Percentiles rank a stretch among this genome's conserved stretches.
Conservation (phyloP, 2,797 vertebrate genomes). For the Neosilurus hyrtlii region DNA sequence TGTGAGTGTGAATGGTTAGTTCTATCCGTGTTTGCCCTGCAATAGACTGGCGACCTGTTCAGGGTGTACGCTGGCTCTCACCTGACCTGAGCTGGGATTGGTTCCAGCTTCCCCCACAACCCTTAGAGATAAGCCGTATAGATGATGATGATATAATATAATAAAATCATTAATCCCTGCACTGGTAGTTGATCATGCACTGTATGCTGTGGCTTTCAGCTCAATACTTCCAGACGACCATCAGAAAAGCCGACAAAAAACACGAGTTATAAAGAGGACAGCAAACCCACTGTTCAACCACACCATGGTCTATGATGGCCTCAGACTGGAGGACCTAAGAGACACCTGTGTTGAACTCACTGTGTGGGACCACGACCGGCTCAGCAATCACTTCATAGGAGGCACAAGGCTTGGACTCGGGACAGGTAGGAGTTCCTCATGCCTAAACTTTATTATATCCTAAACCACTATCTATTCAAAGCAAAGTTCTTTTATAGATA, state of each 20-base stretch:
- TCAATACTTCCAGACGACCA: constrained; percentile 85
- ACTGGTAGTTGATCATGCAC: not conserved
- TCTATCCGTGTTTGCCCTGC: too few species aligned
- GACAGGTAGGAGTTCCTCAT: constrained; percentile 72
- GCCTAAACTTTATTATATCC: not conserved
- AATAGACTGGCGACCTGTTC: too few species aligned
- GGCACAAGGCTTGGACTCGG: constrained; percentile 87
- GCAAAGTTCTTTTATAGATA: not conserved
- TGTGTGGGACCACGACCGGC: constrained; percentile 89
- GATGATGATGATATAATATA: too few species aligned
- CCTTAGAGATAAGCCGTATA: too few species aligned
- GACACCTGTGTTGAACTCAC: constrained; percentile 90
- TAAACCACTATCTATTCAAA: not conserved
- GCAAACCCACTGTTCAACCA: constrained; percentile 89
- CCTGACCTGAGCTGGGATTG: too few species aligned
- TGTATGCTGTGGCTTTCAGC: constrained; percentile 64
- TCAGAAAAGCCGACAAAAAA: constrained; percentile 86
- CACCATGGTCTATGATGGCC: constrained; percentile 93
- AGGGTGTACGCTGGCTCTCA: too few species aligned
- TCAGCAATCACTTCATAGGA: constrained; percentile 86
- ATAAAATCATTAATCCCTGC: not conserved
- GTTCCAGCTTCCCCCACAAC: too few species aligned
- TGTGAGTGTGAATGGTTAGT: too few species aligned
- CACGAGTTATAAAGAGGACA: constrained; percentile 82
- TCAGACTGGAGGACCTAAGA: constrained; percentile 81